Evolutionary conservation across 2,113 vertebrate species (phyloP).

Genomic region (Leiothrix lutea): DNA sequence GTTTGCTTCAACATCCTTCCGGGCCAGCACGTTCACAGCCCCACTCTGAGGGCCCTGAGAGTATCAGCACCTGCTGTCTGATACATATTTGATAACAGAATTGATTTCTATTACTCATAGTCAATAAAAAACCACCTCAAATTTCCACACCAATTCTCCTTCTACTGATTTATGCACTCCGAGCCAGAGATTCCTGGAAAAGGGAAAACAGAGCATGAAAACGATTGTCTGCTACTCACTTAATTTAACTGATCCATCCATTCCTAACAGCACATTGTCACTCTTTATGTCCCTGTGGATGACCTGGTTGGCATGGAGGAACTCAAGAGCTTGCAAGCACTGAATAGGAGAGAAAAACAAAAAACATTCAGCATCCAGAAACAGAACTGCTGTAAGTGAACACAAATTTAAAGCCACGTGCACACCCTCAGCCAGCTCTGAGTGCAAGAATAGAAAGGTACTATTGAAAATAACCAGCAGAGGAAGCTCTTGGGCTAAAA

Average conservation of each 20-base stretch:
- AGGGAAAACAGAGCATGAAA: neutral
- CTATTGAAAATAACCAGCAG: constrained; percentile 11
- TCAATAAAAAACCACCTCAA: neutral
- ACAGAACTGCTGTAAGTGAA: neutral
- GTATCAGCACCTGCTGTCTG: neutral
- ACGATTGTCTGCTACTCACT: constrained; percentile 79
- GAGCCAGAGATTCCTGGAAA: neutral
- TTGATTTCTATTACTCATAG: neutral
- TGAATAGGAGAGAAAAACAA: constrained; percentile 30
- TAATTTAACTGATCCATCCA: constrained; percentile 98
- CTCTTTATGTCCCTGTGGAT: constrained; percentile 99
- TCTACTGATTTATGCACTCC: fast-evolving
- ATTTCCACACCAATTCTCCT: neutral
- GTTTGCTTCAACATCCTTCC: neutral
- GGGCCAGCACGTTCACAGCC: fast-evolving
- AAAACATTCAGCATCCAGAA: neutral
- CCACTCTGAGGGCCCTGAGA: neutral
- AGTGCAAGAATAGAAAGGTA: neutral
- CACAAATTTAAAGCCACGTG: neutral
- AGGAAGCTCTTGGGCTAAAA: constrained; percentile 35
- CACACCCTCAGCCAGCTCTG: neutral
- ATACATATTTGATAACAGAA: neutral
- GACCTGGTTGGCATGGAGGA: constrained; percentile 97
- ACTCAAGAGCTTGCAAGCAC: constrained; percentile 97
- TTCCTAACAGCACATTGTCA: constrained; percentile 95